phyloP scores from a whole-genome alignment of 2,888 invertebrate species.

The Chaitophorus viminalis region DNA sequence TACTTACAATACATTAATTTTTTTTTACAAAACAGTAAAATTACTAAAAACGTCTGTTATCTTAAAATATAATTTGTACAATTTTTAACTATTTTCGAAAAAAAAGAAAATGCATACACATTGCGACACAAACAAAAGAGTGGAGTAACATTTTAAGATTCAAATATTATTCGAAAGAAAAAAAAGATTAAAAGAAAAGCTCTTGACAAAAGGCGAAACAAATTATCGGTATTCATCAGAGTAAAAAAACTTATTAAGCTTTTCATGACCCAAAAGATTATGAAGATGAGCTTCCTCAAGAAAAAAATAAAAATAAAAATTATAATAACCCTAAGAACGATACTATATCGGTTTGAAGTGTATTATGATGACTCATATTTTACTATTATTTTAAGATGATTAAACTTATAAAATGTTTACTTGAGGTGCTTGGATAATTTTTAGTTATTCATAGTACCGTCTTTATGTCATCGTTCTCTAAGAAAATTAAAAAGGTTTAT shows the following conservation, averaged over 20 bases:
- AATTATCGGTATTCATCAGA: slow-evolving; percentile 44
- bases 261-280: slow-evolving; percentile 56
- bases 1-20: neutral
- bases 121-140: neutral
- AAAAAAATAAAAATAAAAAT: slow-evolving; percentile 29
- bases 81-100: neutral
- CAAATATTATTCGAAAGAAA: slow-evolving; percentile 23
- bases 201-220: slow-evolving; percentile 42
- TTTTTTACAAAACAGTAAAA: neutral
- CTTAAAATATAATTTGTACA: neutral
- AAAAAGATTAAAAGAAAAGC: slow-evolving; percentile 27
- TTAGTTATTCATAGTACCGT: slow-evolving; percentile 28
- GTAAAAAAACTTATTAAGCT: slow-evolving; percentile 45
- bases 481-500: slow-evolving; percentile 20
- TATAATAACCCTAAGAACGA: slow-evolving; percentile 19
- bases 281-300: slow-evolving; percentile 24
- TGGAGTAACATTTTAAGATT: slow-evolving; percentile 1
- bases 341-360: slow-evolving; percentile 6
- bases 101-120: neutral
- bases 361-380: slow-evolving; percentile 34
- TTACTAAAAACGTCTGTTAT: neutral
- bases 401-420: slow-evolving; percentile 25
- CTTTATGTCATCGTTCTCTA: neutral
- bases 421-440: slow-evolving; percentile 23
- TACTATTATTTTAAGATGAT: slow-evolving; percentile 23